Conservation (phyloP, 1,140 invertebrate species). For the Zaprionus gabonicus region DNA sequence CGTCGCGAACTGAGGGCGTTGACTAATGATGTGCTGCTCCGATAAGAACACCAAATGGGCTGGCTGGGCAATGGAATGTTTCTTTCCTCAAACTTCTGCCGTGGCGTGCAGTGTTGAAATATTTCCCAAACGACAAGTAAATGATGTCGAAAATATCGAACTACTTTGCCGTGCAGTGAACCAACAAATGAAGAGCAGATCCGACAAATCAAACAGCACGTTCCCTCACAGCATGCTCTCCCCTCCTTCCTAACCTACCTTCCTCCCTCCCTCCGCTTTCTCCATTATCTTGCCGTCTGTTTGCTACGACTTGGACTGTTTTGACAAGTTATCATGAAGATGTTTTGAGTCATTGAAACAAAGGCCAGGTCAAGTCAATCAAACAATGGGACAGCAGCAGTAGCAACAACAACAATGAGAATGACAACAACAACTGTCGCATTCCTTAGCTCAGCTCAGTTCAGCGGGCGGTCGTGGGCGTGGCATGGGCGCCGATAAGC, state of each 20-base stretch:
- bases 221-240: neutral
- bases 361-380: slow-evolving; percentile 75
- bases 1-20: slow-evolving; percentile 23
- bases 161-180: slow-evolving; percentile 66
- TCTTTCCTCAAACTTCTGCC: slow-evolving; percentile 26
- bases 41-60: slow-evolving; percentile 61
- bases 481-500: slow-evolving; percentile 44
- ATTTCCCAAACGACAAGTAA: slow-evolving; percentile 61
- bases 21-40: slow-evolving; percentile 67
- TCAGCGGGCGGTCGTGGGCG: slow-evolving; percentile 24
- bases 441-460: slow-evolving; percentile 49
- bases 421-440: slow-evolving; percentile 18
- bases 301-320: slow-evolving; percentile 43
- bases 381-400: slow-evolving; percentile 66
- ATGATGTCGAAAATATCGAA: slow-evolving; percentile 70
- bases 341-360: slow-evolving; percentile 80
- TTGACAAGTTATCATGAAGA: slow-evolving; percentile 79
- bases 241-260: neutral
- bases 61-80: slow-evolving; percentile 33
- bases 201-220: slow-evolving; percentile 60
- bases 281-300: slow-evolving; percentile 18
- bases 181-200: slow-evolving; percentile 64
- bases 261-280: neutral
- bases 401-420: neutral
- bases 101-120: slow-evolving; percentile 1